Percentiles rank a stretch among this genome's conserved stretches.
Evolutionary conservation across 2,113 vertebrate species (phyloP).

Genomic region (Embiotoca jacksoni): DNA sequence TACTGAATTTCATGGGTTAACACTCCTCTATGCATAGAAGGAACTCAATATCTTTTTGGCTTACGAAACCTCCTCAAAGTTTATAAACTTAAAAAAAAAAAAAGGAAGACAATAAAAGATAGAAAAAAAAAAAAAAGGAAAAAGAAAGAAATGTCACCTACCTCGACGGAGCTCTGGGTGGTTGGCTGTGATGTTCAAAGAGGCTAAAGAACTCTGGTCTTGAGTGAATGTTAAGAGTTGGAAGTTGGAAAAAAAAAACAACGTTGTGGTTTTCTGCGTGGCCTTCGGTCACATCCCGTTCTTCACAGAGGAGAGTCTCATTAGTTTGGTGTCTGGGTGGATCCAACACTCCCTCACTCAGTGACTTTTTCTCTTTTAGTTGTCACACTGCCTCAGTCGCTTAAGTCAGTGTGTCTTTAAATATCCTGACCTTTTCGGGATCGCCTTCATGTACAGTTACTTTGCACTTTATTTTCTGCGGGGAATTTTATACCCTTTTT

Average conservation of each 20-base stretch:
- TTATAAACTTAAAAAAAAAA: slow-evolving; percentile 1
- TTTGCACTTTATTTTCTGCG: too few species aligned
- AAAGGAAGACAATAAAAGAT: background rate
- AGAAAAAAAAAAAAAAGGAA: background rate
- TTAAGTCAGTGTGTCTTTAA: too few species aligned
- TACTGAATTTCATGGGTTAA: slow-evolving; percentile 8
- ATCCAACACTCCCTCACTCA: background rate
- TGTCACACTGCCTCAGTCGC: background rate
- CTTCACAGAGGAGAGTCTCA: background rate
- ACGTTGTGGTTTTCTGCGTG: background rate
- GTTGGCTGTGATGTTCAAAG: slow-evolving; percentile 19
- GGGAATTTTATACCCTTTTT: too few species aligned
- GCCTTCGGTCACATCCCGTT: background rate
- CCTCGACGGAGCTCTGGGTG: background rate
- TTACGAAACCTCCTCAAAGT: slow-evolving; percentile 2
- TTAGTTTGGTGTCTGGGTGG: background rate
- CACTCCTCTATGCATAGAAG: background rate
- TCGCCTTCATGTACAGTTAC: too few species aligned
- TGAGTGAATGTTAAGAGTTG: background rate
- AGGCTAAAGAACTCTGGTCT: background rate
- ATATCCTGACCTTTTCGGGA: too few species aligned
- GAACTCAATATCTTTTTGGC: background rate
- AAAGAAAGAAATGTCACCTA: background rate
- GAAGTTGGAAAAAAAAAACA: background rate
- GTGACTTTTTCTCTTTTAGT: background rate